Percentiles rank a stretch among this genome's conserved stretches.
Evolutionary conservation across 2,113 vertebrate genomes (phyloP).

Genomic region (Vulpes ferrilata): DNA sequence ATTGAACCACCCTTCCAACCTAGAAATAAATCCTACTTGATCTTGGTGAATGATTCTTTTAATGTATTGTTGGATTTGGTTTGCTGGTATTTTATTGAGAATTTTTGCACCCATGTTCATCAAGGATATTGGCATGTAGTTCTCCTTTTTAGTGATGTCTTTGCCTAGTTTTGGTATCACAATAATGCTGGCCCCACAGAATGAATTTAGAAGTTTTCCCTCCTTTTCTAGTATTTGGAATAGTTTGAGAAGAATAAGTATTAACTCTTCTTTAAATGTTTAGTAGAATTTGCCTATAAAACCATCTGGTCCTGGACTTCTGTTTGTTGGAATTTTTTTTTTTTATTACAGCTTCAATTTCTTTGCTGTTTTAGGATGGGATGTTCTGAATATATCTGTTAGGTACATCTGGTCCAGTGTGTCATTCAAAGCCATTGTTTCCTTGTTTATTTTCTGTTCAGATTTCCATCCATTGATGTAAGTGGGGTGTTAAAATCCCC

Average conservation of each 20-base stretch:
- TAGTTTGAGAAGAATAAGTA: neutral
- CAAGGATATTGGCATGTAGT: neutral
- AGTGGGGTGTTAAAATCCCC: neutral
- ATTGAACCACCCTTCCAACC: neutral
- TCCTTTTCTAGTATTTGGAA: neutral
- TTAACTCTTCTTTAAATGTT: neutral
- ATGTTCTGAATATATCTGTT: neutral
- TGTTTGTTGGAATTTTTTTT: neutral
- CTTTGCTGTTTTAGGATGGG: neutral
- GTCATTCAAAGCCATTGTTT: neutral
- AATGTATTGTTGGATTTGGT: neutral
- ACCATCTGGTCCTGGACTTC: neutral
- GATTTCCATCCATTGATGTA: neutral
- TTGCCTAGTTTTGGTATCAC: neutral
- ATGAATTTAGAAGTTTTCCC: neutral
- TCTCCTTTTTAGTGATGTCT: neutral
- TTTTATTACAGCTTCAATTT: neutral
- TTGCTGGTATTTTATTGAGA: neutral
- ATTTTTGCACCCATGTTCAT: neutral
- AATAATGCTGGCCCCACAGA: neutral
- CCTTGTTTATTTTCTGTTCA: neutral
- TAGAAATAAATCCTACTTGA: neutral
- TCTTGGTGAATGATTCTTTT: neutral
- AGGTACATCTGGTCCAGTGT: neutral
- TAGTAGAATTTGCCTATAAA: neutral